Conservation (phyloP, 2,113 vertebrate species). For the Mirounga angustirostris region DNA sequence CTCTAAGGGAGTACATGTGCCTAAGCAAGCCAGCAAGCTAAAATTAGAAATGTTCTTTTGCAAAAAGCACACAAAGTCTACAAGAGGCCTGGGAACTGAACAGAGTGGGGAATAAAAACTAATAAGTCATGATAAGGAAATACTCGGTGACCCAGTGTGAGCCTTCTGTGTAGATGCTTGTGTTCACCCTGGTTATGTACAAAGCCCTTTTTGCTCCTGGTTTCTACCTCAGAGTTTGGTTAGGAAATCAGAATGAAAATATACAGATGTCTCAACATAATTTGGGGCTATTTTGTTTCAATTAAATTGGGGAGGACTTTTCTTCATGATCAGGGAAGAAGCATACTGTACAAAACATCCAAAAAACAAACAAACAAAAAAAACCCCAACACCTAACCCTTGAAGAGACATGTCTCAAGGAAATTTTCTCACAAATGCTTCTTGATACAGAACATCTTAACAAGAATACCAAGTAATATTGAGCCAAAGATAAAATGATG, state of each 20-base stretch:
- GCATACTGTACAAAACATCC: background rate
- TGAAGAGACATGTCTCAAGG: background rate
- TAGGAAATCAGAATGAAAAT: background rate
- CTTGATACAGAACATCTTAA: background rate
- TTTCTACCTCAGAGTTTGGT: background rate
- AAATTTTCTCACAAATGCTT: conserved; percentile 42
- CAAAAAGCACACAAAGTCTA: conserved; percentile 4
- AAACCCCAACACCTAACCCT: background rate
- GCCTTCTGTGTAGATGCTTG: background rate
- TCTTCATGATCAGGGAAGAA: background rate
- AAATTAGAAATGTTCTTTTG: conserved; percentile 42
- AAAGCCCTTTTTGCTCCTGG: background rate
- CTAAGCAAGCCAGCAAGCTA: conserved; percentile 15
- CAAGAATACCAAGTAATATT: background rate
- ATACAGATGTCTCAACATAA: background rate
- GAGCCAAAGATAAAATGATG: conserved; percentile 12
- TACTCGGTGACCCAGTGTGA: background rate
- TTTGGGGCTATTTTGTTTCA: background rate
- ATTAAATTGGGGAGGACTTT: background rate
- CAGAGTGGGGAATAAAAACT: background rate
- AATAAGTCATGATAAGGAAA: background rate
- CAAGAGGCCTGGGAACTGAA: background rate
- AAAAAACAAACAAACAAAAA: background rate
- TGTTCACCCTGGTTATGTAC: background rate
- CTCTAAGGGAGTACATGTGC: background rate